A percentile compares a stretch with the other conserved stretches of the same genome.
Conservation (phyloP, 1,140 invertebrate species). For the Drosophila navojoa region DNA sequence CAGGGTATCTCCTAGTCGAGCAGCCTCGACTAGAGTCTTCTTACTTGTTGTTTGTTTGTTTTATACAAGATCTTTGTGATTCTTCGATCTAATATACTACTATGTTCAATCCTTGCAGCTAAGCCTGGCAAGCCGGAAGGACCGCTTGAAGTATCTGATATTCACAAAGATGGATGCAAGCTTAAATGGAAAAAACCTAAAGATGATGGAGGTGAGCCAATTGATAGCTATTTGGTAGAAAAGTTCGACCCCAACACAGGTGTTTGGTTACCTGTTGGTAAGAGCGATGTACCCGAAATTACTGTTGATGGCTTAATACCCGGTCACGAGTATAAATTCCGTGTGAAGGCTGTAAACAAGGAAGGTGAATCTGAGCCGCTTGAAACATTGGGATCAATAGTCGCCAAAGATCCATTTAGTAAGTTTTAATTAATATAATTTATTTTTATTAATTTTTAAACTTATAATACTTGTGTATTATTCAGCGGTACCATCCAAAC, state of each 20-base stretch:
- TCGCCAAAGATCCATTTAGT: slow-evolving; percentile 97
- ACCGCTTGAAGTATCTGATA: slow-evolving; percentile 96
- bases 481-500: slow-evolving; percentile 89
- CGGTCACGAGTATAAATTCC: slow-evolving; percentile 98
- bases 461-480: neutral
- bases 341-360: slow-evolving; percentile 98
- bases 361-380: slow-evolving; percentile 99
- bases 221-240: slow-evolving; percentile 97
- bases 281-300: slow-evolving; percentile 92
- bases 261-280: slow-evolving; percentile 94
- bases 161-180: slow-evolving; percentile 97
- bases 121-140: slow-evolving; percentile 97
- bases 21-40: too few species aligned
- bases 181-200: slow-evolving; percentile 99
- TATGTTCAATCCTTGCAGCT: slow-evolving; percentile 85
- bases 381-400: slow-evolving; percentile 94
- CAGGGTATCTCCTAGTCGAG: too few species aligned
- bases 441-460: neutral
- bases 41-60: too few species aligned
- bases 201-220: slow-evolving; percentile 98
- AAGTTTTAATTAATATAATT: slow-evolving; percentile 31
- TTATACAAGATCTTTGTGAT: too few species aligned
- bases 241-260: slow-evolving; percentile 97
- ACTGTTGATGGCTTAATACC: slow-evolving; percentile 94
- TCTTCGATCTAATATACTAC: too few species aligned